A percentile compares a stretch with the other conserved stretches of the same genome.
Conservation (phyloP, 2,888 invertebrate genomes). For the Nebria salina region DNA sequence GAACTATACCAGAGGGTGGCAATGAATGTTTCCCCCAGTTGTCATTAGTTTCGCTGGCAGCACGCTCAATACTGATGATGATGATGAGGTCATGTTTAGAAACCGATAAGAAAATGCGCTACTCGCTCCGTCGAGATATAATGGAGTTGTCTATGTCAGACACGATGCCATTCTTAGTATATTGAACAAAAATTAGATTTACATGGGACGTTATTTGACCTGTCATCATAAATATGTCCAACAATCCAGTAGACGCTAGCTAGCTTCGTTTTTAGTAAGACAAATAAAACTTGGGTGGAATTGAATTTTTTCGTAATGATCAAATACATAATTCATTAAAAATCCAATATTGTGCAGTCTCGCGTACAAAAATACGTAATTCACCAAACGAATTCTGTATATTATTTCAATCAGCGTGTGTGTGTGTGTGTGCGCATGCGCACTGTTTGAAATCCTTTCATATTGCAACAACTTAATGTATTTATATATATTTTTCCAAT, state of each 20-base stretch:
- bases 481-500: constrained; percentile 14
- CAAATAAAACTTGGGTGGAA: neutral
- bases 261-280: neutral
- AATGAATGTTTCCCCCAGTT: constrained; percentile 20
- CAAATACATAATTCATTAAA: constrained; percentile 25
- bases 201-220: too few species aligned
- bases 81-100: neutral
- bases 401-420: neutral
- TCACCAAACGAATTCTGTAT: neutral
- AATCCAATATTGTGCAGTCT: neutral
- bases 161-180: too few species aligned
- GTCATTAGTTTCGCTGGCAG: neutral
- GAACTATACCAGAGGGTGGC: constrained; percentile 3
- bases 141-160: too few species aligned
- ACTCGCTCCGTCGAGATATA: too few species aligned
- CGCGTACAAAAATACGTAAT: neutral
- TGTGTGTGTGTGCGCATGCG: neutral
- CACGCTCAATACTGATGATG: neutral
- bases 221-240: too few species aligned
- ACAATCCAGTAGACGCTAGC: too few species aligned
- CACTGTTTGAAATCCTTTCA: neutral
- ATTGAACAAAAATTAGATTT: too few species aligned
- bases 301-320: constrained; percentile 24
- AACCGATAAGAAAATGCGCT: neutral
- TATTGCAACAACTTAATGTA: neutral